Evolutionary conservation across 2,113 vertebrate genomes (phyloP).

Genomic region (Columba livia): DNA sequence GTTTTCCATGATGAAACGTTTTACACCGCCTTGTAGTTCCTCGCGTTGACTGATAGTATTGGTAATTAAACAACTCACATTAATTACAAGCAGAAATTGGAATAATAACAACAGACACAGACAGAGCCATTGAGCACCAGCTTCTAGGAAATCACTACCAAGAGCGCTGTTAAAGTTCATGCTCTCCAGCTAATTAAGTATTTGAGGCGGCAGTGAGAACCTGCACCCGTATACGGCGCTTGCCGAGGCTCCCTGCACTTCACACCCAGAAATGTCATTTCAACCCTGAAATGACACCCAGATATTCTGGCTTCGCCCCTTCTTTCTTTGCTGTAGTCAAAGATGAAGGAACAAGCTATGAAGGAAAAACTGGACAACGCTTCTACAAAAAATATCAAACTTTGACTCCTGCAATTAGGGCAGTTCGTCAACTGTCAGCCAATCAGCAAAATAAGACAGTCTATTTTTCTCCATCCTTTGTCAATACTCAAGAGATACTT

Average conservation of each 20-base stretch:
- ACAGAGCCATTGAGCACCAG: fast-evolving
- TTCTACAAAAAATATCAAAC: background rate
- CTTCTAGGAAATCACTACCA: background rate
- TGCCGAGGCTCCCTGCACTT: background rate
- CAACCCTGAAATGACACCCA: background rate
- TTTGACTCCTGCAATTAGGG: background rate
- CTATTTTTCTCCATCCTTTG: background rate
- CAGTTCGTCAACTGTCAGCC: background rate
- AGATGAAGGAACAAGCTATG: background rate
- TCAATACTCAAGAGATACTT: background rate
- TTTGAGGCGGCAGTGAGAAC: background rate
- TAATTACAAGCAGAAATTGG: background rate
- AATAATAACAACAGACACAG: background rate
- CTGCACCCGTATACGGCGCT: fast-evolving
- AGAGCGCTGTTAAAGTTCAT: background rate
- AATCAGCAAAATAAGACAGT: background rate
- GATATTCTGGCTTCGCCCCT: background rate
- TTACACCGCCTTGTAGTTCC: background rate
- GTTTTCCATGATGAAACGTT: background rate
- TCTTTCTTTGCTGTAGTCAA: background rate
- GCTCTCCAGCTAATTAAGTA: background rate
- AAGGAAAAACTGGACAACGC: background rate
- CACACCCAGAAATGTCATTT: background rate
- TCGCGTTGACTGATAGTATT: background rate
- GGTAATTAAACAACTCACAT: background rate